Evolutionary conservation across 2,888 invertebrate species (phyloP).

Genomic region (Volucella zonaria): DNA sequence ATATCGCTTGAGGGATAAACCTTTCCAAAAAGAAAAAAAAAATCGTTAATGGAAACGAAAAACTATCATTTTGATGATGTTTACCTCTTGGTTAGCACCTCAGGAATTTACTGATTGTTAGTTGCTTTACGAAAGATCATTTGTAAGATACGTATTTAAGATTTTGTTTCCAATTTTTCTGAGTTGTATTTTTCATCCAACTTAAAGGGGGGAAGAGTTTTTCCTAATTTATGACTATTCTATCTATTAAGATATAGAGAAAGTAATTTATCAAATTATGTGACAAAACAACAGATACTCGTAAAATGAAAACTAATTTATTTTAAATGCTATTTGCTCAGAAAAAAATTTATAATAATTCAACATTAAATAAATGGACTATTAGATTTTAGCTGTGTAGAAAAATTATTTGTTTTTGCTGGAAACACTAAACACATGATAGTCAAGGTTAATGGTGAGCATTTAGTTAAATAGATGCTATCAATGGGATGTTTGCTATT

Average conservation of each 20-base stretch:
- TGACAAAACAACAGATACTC: constrained; percentile 18
- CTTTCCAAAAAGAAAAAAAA: no score
- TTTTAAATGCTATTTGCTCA: constrained; percentile 2
- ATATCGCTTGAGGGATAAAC: background rate
- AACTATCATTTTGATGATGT: background rate
- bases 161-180: background rate
- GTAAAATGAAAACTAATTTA: constrained; percentile 13
- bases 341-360: constrained; percentile 8
- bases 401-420: background rate
- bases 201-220: no score
- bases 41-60: background rate
- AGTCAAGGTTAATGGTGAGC: constrained; percentile 34
- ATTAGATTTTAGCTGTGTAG: background rate
- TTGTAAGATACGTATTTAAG: no score
- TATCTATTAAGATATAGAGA: background rate
- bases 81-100: background rate
- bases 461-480: constrained; percentile 19
- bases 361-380: constrained; percentile 8
- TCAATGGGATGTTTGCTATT: constrained; percentile 1
- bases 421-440: background rate
- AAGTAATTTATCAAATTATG: background rate
- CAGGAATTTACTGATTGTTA: background rate
- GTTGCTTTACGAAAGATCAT: background rate
- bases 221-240: background rate
- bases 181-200: background rate